phyloP scores from a whole-genome alignment of 2,797 vertebrate species.

The Naso thynnoides region DNA sequence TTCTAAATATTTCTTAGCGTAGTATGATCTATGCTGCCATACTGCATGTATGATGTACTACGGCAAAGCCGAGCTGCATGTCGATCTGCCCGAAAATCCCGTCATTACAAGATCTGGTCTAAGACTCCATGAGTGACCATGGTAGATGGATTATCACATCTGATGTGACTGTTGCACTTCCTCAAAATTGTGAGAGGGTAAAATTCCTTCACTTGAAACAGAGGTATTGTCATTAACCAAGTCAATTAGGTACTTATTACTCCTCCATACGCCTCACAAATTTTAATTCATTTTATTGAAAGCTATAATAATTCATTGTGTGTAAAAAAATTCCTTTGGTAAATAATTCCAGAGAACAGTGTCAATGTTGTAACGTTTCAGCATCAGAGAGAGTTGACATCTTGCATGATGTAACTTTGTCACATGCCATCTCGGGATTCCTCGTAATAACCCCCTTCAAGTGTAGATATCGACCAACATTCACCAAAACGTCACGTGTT shows the following conservation, averaged over 20 bases:
- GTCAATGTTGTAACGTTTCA: neutral
- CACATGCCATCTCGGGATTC: conserved; percentile 41
- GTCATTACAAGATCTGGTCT: no score
- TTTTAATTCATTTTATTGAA: neutral
- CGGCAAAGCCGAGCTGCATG: no score
- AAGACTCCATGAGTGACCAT: no score
- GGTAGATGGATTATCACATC: neutral
- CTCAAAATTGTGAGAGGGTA: neutral
- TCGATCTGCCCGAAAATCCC: no score
- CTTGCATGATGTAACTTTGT: conserved; percentile 25
- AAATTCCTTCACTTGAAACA: neutral
- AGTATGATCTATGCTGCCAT: no score
- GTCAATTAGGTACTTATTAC: neutral
- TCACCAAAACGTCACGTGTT: conserved; percentile 14
- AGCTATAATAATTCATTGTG: neutral
- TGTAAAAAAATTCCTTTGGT: neutral
- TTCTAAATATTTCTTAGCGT: neutral
- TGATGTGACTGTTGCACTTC: neutral
- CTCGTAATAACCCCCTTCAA: conserved; percentile 12
- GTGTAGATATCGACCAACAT: conserved; percentile 24
- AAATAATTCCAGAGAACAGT: neutral
- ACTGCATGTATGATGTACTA: neutral
- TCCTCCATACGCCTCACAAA: neutral
- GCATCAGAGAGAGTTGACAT: neutral
- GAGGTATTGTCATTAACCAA: neutral